Conservation (phyloP, 2,888 invertebrate species). For the Pyrochroa serraticornis region DNA sequence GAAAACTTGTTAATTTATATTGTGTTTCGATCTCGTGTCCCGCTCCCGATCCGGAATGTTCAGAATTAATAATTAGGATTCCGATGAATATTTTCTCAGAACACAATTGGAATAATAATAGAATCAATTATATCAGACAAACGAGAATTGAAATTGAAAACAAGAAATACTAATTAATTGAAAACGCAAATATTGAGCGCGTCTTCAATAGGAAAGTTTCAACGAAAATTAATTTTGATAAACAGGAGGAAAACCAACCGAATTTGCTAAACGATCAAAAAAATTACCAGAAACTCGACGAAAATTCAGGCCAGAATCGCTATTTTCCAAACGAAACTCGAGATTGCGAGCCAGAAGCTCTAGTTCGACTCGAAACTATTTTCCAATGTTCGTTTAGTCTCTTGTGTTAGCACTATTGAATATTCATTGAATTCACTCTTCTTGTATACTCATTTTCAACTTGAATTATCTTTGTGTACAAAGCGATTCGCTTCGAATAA, state of each 20-base stretch:
- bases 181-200: conserved; percentile 53
- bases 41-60: conserved; percentile 4
- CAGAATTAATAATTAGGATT: conserved; percentile 28
- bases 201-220: conserved; percentile 38
- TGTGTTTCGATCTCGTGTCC: conserved; percentile 20
- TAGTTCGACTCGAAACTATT: conserved; percentile 34
- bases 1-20: conserved; percentile 21
- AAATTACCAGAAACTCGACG: background rate
- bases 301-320: background rate
- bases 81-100: conserved; percentile 35
- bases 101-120: conserved; percentile 47
- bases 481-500: conserved; percentile 28
- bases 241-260: background rate
- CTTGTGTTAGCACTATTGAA: conserved; percentile 47
- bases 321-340: background rate
- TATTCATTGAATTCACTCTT: conserved; percentile 43
- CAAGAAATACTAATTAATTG: conserved; percentile 54
- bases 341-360: background rate
- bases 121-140: conserved; percentile 52
- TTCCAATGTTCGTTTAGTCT: conserved; percentile 46
- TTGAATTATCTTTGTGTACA: conserved; percentile 31
- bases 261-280: background rate
- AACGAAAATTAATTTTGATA: conserved; percentile 39
- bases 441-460: conserved; percentile 32
- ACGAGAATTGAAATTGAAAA: conserved; percentile 51